A percentile compares a stretch with the other conserved stretches of the same genome.
These are phyloP conservation scores for Tragelaphus oryx DNA, from an alignment of 2,797 vertebrate species.

Conservation along the genomic window DNA sequence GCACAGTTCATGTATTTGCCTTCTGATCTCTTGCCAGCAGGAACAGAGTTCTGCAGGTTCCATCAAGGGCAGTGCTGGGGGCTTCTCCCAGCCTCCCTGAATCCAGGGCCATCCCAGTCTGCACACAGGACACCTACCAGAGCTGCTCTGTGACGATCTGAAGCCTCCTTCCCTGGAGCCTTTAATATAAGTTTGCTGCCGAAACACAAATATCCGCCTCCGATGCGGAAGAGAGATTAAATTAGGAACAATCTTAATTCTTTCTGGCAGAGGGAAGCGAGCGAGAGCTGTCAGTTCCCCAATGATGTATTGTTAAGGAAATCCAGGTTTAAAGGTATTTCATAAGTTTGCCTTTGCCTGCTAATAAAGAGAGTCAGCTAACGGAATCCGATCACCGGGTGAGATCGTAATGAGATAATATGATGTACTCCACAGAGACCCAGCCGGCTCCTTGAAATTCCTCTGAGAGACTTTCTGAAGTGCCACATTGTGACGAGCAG, in stretches of 20 bases:
- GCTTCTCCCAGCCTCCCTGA: neutral
- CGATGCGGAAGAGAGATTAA: slow-evolving; percentile 62
- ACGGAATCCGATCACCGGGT: slow-evolving; percentile 62
- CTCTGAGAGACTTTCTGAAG: slow-evolving; percentile 58
- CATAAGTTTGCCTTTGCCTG: slow-evolving; percentile 65
- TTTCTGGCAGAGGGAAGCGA: slow-evolving; percentile 68
- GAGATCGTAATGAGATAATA: slow-evolving; percentile 60
- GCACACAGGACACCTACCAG: neutral
- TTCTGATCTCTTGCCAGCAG: neutral
- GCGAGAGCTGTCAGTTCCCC: slow-evolving; percentile 62
- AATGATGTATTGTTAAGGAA: slow-evolving; percentile 70
- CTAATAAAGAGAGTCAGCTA: slow-evolving; percentile 69
- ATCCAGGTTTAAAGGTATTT: slow-evolving; percentile 67
- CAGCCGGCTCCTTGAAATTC: slow-evolving; percentile 58
- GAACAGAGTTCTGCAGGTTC: neutral
- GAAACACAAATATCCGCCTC: slow-evolving; percentile 61
- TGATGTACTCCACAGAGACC: slow-evolving; percentile 56
- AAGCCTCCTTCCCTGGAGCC: neutral
- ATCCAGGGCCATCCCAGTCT: neutral
- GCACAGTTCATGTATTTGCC: neutral
- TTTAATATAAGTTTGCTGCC: slow-evolving; percentile 27
- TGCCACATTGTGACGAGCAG: neutral
- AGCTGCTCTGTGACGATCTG: neutral
- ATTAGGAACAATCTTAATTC: slow-evolving; percentile 72
- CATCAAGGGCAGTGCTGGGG: neutral